phyloP scores from a whole-genome alignment of 2,797 vertebrate genomes.

The Platyrinchus mystaceus region DNA sequence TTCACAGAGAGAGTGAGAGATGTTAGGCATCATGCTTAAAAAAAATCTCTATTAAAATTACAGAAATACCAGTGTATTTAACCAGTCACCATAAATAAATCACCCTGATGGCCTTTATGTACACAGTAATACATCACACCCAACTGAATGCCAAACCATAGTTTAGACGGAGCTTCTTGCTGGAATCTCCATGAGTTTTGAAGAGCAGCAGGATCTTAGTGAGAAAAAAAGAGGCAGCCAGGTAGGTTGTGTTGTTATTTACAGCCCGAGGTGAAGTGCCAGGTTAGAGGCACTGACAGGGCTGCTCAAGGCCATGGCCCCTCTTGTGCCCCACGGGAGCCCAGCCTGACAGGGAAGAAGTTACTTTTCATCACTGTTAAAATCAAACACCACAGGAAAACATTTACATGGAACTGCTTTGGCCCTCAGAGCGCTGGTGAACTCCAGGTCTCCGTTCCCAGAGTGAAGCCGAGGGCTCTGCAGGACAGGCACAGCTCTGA shows the following conservation, averaged over 20 bases:
- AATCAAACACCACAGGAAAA: neutral
- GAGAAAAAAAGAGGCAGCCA: neutral
- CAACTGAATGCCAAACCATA: neutral
- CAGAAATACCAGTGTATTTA: neutral
- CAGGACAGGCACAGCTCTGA: neutral
- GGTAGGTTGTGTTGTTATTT: neutral
- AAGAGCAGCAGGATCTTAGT: neutral
- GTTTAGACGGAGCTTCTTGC: neutral
- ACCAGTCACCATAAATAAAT: neutral
- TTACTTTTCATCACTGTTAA: neutral
- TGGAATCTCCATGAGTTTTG: neutral
- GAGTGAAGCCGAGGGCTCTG: neutral
- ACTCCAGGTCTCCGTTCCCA: rapidly evolving
- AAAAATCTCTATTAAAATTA: neutral
- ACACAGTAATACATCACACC: neutral
- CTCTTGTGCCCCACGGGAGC: rapidly evolving
- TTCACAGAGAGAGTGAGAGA: neutral
- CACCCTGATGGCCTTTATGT: neutral
- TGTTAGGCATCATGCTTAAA: neutral
- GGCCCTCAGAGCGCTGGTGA: neutral
- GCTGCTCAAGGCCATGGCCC: neutral
- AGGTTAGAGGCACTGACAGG: neutral
- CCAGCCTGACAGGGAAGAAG: neutral
- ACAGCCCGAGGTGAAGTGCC: rapidly evolving
- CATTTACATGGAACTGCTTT: neutral